Evolutionary conservation across 2,888 invertebrate species (phyloP), one percentile per base, ranked within the genome.

Genomic region (Agriotes lineatus): DNA sequence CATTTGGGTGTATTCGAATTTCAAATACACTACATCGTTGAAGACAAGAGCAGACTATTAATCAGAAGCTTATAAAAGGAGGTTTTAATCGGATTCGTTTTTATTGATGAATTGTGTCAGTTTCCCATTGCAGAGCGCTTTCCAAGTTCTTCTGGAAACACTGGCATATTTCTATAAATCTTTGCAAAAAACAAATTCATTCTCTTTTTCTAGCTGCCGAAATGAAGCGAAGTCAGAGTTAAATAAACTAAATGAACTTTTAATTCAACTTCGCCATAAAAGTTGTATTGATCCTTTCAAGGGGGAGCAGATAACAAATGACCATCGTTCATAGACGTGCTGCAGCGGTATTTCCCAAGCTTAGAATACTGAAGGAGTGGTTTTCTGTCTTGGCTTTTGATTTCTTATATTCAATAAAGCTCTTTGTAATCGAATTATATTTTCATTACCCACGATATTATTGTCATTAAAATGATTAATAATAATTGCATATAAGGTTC

Each of bases 221-320:
- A 42, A 16, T 7, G 16, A 14, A 42, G 9, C 42, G 7, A 16
- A 16, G 33, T 52, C 33, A 33, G 14, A 52, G 52, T 33, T 19
- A 18, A 52, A 52, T 52, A 33, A 52, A 33, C 33, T 52, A 52
- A 52, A 52, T 52, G 52, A 57, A 57, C 56, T 39, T 39, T 57
- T 57, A 57, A 57, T 57, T 20, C 22, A 39, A 39, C 37, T 39
- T 57, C 14, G 20, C 22, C 56, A 22, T 39, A 57, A 39, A 57
- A 57, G 56, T 20, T 39, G 39, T 20, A 39, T 39, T 20, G 39
- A 39, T 39, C 39, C 56, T 20, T 33, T 20, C 22, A 20, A 57
- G 12, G 39, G 37, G 56, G 22, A 57, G 22, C 56, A 37, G 39
- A 57, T 57, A 57, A 57, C 56, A 57, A 57, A 57, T 57, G 37